These are phyloP conservation scores for Marmota monax DNA, from an alignment of 2,113 vertebrate genomes.

Conservation along the genomic window DNA sequence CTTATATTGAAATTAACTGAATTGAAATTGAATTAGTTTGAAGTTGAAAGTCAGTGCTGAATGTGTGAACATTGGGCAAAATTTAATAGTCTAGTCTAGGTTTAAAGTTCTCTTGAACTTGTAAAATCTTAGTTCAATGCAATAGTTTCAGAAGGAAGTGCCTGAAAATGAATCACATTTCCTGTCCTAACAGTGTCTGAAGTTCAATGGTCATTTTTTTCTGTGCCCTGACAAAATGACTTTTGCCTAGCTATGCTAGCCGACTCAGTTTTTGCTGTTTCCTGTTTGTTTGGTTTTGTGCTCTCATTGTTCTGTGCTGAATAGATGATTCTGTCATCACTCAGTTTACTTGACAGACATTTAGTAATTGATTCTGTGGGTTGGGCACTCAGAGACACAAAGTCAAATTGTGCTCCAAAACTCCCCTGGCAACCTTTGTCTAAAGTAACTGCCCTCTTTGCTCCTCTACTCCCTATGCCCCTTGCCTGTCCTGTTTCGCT, in stretches of 20 bases:
- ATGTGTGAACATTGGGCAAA: constrained; percentile 73
- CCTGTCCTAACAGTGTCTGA: constrained; percentile 71
- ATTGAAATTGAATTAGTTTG: neutral
- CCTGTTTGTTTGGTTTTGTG: constrained; percentile 16
- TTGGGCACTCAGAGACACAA: neutral
- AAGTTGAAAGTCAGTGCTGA: constrained; percentile 49
- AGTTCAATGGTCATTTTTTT: constrained; percentile 62
- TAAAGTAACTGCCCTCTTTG: neutral
- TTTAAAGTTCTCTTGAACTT: constrained; percentile 77
- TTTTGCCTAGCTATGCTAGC: constrained; percentile 52
- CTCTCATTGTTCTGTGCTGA: neutral
- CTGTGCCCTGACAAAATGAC: constrained; percentile 75
- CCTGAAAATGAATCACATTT: constrained; percentile 79
- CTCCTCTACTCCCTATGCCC: too few species aligned
- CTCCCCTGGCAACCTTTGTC: neutral
- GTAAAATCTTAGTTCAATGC: constrained; percentile 80
- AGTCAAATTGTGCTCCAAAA: neutral
- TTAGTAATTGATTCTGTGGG: neutral
- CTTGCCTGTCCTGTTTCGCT: neutral
- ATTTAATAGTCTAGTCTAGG: constrained; percentile 78
- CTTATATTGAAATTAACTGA: constrained; percentile 9
- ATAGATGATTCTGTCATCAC: neutral
- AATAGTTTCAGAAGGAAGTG: constrained; percentile 82
- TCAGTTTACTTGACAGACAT: neutral
- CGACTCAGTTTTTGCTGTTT: constrained; percentile 41